Base-by-base conservation (phyloP, 2,888 invertebrate species). In the Drosophila kokeensis region DNA sequence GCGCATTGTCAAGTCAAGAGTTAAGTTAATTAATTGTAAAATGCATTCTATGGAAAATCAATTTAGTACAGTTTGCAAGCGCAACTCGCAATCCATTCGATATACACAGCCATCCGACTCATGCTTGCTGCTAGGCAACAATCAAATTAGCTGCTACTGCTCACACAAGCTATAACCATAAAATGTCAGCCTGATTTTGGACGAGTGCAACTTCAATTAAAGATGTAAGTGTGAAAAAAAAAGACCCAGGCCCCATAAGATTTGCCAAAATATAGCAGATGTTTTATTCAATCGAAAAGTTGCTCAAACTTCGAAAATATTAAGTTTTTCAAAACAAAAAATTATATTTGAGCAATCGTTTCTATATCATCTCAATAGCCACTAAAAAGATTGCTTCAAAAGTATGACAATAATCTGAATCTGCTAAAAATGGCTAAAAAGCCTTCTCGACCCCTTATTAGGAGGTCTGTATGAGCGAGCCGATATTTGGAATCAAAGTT, bases 21-120 rank as follows among this genome's bases (percentile, higher is more conserved):
- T 77, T 62, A 82, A 73, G 76, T 60, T 21, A 60, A 69, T 67
- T 67, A 58, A 52, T 61, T 75, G 55, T 61, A 53, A 24, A 55
- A 55, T 69, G 61, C 69, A 61, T 48, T 55, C 53, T 40, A 49
- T 53, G 57, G 45, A 10, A 55, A 76, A 67, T 70, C 73, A 32
- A 82, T 82, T 84, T 55, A 69, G 21, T 59, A 72, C 61, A 82
- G 87, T 79, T 80, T 54, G 61, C 53, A 68, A 32, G 59, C 36
- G 36, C 63, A 60, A 55, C 58, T n/a, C 27, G 30, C 54, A 78
- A 60, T 27, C 18, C 48, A 82, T 83, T 83, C 27, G 76, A 15
- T 60, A 54, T 73, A 75, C 82, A 66, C 6, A 62, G 76, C 52
- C 66, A 61, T 54, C 15, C 15, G 36, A 55, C 27, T 15, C 38